A percentile compares a stretch with the other conserved stretches of the same genome.
Evolutionary conservation across 2,113 vertebrate species (phyloP).

Genomic region (Planiliza haematocheilus): DNA sequence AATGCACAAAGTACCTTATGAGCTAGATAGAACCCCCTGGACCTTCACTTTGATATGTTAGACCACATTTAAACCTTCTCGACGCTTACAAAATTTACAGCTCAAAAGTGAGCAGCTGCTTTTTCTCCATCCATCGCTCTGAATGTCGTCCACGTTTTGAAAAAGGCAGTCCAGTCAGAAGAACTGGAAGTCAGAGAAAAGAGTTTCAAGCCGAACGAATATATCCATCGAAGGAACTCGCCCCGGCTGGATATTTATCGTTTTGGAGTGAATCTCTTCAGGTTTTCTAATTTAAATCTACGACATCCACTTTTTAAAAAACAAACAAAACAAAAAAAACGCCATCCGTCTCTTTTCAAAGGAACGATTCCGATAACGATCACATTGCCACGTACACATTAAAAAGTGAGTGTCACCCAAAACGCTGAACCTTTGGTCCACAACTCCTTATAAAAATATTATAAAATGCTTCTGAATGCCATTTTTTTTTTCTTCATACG

Average conservation of each 20-base stretch:
- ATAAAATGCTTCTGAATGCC: slow-evolving; percentile 83
- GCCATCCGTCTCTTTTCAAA: slow-evolving; percentile 40
- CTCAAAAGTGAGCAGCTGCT: slow-evolving; percentile 41
- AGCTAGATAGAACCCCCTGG: slow-evolving; percentile 45
- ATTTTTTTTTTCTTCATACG: slow-evolving; percentile 61
- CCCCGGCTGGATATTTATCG: slow-evolving; percentile 24
- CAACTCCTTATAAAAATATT: slow-evolving; percentile 86
- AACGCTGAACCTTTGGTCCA: slow-evolving; percentile 80
- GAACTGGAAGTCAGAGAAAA: slow-evolving; percentile 61
- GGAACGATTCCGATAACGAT: slow-evolving; percentile 58
- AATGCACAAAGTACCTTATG: slow-evolving; percentile 62
- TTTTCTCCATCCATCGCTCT: slow-evolving; percentile 41
- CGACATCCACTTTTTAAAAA: slow-evolving; percentile 48
- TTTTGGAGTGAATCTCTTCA: slow-evolving; percentile 51
- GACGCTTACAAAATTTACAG: slow-evolving; percentile 30
- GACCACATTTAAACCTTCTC: slow-evolving; percentile 45
- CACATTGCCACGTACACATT: slow-evolving; percentile 52
- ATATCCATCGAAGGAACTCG: slow-evolving; percentile 20
- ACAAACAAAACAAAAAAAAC: no score
- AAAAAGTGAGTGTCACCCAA: slow-evolving; percentile 75
- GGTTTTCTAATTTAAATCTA: slow-evolving; percentile 57
- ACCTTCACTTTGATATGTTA: slow-evolving; percentile 75
- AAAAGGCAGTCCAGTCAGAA: slow-evolving; percentile 73
- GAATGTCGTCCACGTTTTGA: slow-evolving; percentile 62
- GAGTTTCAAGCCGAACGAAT: slow-evolving; percentile 54